phyloP scores from a whole-genome alignment of 2,113 vertebrate genomes.

The Ancistrus triradiatus region DNA sequence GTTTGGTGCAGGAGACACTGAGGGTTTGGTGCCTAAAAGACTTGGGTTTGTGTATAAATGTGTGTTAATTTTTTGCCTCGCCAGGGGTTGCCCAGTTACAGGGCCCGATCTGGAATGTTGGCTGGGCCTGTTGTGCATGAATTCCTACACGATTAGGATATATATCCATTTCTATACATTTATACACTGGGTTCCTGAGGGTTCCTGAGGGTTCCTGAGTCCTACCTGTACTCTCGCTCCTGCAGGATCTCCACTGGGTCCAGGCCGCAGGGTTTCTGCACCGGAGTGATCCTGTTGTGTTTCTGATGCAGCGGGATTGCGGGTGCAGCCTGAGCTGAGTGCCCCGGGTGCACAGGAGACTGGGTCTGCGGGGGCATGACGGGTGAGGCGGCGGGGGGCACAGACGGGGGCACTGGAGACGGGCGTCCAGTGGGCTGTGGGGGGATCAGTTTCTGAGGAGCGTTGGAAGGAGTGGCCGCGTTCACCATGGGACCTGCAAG shows the following conservation, averaged over 20 bases:
- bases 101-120: too few species aligned
- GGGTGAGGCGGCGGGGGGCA: conserved; percentile 84
- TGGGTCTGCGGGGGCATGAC: conserved; percentile 94
- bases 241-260: conserved; percentile 96
- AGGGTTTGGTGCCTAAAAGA: too few species aligned
- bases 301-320: conserved; percentile 89
- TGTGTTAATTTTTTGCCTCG: too few species aligned
- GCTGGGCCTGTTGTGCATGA: too few species aligned
- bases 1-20: too few species aligned
- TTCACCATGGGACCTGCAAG: conserved; percentile 85
- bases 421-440: conserved; percentile 89
- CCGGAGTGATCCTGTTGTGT: conserved; percentile 89
- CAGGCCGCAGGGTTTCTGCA: conserved; percentile 90
- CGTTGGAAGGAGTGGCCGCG: conserved; percentile 83
- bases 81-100: too few species aligned
- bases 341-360: conserved; percentile 79
- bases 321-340: conserved; percentile 76
- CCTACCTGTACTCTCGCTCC: conserved; percentile 89
- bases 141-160: too few species aligned
- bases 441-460: conserved; percentile 87
- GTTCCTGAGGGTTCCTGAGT: too few species aligned
- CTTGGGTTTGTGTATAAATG: too few species aligned
- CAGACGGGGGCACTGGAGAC: conserved; percentile 84
- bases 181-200: too few species aligned
- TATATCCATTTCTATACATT: too few species aligned